A percentile compares a stretch with the other conserved stretches of the same genome.
These are phyloP conservation scores for Plectrocnemia conspersa DNA, from an alignment of 1,140 invertebrate genomes.

Conservation along the genomic window DNA sequence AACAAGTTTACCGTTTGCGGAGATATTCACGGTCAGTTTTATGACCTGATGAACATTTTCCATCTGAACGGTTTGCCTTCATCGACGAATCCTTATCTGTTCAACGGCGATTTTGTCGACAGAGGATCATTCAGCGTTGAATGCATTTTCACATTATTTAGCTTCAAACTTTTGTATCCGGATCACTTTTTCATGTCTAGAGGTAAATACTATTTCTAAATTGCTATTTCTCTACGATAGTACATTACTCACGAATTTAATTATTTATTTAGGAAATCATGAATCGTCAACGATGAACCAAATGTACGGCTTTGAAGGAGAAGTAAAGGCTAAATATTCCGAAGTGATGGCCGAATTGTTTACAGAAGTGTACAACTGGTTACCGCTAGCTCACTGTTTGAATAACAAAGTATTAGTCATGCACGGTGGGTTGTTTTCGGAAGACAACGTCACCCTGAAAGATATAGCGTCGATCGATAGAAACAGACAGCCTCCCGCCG, in stretches of 20 bases:
- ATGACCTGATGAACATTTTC: constrained; percentile 98
- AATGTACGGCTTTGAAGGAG: constrained; percentile 98
- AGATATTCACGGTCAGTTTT: constrained; percentile 99
- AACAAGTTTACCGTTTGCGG: constrained; percentile 98
- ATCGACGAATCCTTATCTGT: constrained; percentile 93
- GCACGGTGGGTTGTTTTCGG: constrained; percentile 91
- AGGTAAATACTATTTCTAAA: constrained; percentile 58
- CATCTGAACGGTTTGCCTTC: constrained; percentile 94
- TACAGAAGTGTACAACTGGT: constrained; percentile 97
- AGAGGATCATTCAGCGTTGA: constrained; percentile 98
- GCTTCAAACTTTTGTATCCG: constrained; percentile 95
- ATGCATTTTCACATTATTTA: constrained; percentile 96
- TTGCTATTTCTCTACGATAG: background rate
- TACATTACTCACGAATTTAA: too few species aligned
- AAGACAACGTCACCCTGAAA: constrained; percentile 85
- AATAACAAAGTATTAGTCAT: constrained; percentile 90
- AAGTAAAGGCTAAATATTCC: constrained; percentile 94
- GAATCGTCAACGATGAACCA: constrained; percentile 98
- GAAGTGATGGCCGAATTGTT: constrained; percentile 94
- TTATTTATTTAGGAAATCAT: constrained; percentile 76
- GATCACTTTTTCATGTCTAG: constrained; percentile 97
- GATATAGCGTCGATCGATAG: constrained; percentile 85
- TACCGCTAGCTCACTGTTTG: constrained; percentile 93
- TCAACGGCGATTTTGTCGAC: constrained; percentile 99
- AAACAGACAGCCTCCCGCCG: constrained; percentile 95